Percentiles rank a stretch among this genome's conserved stretches.
phyloP scores from a whole-genome alignment of 2,797 vertebrate species.

The Sciurus carolinensis region DNA sequence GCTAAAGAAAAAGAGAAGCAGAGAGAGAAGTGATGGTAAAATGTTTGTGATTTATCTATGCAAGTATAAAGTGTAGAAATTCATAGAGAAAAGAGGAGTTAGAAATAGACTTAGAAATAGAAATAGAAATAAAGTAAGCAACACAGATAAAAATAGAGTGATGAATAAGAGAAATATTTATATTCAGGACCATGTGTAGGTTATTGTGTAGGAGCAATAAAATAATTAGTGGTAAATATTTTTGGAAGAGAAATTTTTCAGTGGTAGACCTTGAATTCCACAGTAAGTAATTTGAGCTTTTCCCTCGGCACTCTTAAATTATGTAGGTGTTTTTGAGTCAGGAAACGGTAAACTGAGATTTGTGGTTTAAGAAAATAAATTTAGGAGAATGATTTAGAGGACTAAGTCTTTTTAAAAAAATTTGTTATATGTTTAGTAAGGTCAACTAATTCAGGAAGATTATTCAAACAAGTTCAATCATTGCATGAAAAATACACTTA shows the following conservation, averaged over 20 bases:
- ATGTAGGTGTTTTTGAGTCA: slow-evolving; percentile 14
- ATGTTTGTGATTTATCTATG: background rate
- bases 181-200: background rate
- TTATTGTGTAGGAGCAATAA: background rate
- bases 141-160: background rate
- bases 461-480: slow-evolving; percentile 14
- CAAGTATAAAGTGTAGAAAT: background rate
- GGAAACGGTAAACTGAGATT: background rate
- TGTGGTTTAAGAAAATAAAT: background rate
- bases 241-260: slow-evolving; percentile 61
- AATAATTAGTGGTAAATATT: slow-evolving; percentile 27
- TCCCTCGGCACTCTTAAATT: background rate
- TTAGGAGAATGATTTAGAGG: background rate
- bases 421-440: slow-evolving; percentile 10
- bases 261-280: slow-evolving; percentile 21
- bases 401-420: background rate
- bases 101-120: background rate
- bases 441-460: slow-evolving; percentile 32
- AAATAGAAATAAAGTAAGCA: background rate
- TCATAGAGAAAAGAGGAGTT: background rate
- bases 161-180: background rate
- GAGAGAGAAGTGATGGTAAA: background rate
- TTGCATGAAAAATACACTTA: background rate
- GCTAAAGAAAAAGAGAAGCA: background rate
- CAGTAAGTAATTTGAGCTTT: background rate